Evolutionary conservation across 2,797 vertebrate genomes (phyloP), one percentile per base, ranked within the genome.

Genomic region (Sparus aurata): DNA sequence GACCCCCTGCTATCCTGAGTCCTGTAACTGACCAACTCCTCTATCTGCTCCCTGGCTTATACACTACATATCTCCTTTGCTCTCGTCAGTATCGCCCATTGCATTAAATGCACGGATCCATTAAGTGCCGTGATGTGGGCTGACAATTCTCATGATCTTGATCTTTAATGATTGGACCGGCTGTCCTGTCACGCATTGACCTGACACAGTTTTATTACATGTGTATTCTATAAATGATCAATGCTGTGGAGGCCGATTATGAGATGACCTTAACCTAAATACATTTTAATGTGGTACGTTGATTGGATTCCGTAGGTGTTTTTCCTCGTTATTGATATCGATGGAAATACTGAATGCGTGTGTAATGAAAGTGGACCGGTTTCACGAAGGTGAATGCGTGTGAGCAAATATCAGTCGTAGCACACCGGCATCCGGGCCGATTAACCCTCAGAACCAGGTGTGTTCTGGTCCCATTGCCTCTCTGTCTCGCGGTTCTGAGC

Each of bases 201-300:
- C 27, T 52, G 47, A 23, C 18, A 5, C 9, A 30, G n/a, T 54
- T 73, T 76, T 53, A 47, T 46, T 73, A 9, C 22, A 9, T 54
- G 59, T 72, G 69, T 78, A 53, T 54, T 45, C 54, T 27, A 6
- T 60, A 38, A 22, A 5, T 64, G 50, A 85, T 75, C n/a, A 47
- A 18, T 64, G 23, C 12, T 18, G 16, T 1, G 2, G 17, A 41
- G 27, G 63, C 12, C 20, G 30, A 53, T 61, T 22, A 66, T 70
- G 30, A 52, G 63, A 20, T 20, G 45, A 66, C 64, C 66, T 68
- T 68, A 50, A 75, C 25, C 57, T 41, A 2, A 30, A 75, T 72
- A 20, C 62, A 78, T 74, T 63, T 63, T n/a, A 15, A 20, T n/a
- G n/a, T 18, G 23, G 60, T 49, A 2, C 15, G 3, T 47, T 79